Percentiles rank a stretch among this genome's conserved stretches.
Conservation (phyloP, 2,888 invertebrate genomes). For the Noctua janthina region DNA sequence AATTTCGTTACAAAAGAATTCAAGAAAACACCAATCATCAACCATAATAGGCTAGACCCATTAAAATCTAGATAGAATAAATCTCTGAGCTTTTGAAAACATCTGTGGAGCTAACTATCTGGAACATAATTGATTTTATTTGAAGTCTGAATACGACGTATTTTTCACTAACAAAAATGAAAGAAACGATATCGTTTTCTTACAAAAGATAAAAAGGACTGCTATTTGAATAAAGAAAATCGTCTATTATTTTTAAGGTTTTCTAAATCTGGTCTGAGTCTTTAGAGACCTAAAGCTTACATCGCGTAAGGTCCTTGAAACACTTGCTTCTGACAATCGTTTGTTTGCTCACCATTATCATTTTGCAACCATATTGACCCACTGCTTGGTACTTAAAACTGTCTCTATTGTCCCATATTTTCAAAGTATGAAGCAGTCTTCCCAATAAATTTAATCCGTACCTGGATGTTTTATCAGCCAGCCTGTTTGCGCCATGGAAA, state of each 20-base stretch:
- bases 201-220: conserved; percentile 5
- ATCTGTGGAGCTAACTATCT: conserved; percentile 44
- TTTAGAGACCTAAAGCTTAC: neutral
- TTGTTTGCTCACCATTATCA: neutral
- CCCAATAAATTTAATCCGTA: conserved; percentile 33
- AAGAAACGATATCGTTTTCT: conserved; percentile 1
- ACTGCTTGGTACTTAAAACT: neutral
- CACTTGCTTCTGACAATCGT: neutral
- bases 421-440: neutral
- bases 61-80: conserved; percentile 35
- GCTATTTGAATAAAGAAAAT: neutral
- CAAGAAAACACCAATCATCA: conserved; percentile 18
- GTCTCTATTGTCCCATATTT: neutral
- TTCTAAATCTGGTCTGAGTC: neutral
- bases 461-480: conserved; percentile 74
- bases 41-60: conserved; percentile 26
- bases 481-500: conserved; percentile 77
- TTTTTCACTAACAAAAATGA: conserved; percentile 20
- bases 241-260: neutral
- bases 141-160: conserved; percentile 34
- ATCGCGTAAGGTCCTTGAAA: neutral
- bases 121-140: conserved; percentile 45
- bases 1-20: conserved; percentile 33
- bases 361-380: no score
- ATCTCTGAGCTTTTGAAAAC: conserved; percentile 28